These are phyloP conservation scores for Bucorvus abyssinicus DNA, from an alignment of 2,797 vertebrate genomes.

Conservation along the genomic window DNA sequence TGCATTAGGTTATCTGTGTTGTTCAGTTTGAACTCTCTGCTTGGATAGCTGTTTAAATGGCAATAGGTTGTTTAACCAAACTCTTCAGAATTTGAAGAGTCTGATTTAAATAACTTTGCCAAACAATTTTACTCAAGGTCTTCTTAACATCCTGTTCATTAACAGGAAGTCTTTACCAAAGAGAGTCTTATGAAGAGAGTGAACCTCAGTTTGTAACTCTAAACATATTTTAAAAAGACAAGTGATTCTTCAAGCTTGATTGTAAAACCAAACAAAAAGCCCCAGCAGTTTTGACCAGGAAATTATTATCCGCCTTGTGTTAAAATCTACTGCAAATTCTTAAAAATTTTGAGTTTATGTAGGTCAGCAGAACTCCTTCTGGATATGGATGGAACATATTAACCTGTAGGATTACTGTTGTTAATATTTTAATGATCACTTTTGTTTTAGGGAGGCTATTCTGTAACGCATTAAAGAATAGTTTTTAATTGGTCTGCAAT, in stretches of 20 bases:
- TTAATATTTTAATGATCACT: slow-evolving; percentile 7
- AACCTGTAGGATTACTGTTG: slow-evolving; percentile 1
- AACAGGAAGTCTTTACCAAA: background rate
- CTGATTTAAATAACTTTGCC: background rate
- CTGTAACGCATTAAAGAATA: slow-evolving; percentile 13
- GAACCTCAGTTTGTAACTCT: background rate
- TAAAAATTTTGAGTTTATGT: background rate
- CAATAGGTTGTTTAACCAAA: background rate
- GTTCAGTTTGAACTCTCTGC: background rate
- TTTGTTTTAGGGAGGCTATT: background rate
- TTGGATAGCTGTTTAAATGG: background rate
- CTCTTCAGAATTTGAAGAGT: background rate
- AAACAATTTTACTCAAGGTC: background rate
- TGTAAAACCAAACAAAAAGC: background rate
- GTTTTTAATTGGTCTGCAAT: slow-evolving; percentile 1
- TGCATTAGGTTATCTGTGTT: background rate
- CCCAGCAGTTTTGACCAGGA: background rate
- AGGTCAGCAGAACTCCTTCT: background rate
- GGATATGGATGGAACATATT: slow-evolving; percentile 4
- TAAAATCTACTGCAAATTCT: background rate
- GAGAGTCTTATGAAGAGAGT: background rate
- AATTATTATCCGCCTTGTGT: background rate
- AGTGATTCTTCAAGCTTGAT: background rate
- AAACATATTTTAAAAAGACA: background rate
- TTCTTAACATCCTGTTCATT: background rate